A percentile compares a stretch with the other conserved stretches of the same genome.
These are phyloP conservation scores for Oreochromis grahami DNA, from an alignment of 2,797 vertebrate species.

Conservation along the genomic window DNA sequence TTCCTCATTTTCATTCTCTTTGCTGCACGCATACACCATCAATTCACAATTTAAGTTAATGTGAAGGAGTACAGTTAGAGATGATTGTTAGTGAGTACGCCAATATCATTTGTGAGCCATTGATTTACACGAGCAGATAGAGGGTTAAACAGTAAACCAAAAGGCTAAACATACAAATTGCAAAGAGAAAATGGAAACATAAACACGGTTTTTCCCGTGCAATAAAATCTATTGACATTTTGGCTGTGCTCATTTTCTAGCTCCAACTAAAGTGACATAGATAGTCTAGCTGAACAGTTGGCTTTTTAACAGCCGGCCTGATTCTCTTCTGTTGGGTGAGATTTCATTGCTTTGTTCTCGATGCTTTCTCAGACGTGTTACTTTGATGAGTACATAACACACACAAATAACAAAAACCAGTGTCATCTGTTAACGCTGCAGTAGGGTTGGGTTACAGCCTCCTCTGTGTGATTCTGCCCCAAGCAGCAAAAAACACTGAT, in stretches of 20 bases:
- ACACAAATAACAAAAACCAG: not conserved
- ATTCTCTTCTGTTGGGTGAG: not conserved
- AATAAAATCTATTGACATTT: not conserved
- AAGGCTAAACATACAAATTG: not conserved
- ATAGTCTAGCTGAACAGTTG: not conserved
- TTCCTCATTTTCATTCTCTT: not conserved
- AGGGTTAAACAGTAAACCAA: not conserved
- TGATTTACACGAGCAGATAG: not conserved
- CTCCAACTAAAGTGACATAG: not conserved
- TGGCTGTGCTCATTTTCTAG: not conserved
- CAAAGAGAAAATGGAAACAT: not conserved
- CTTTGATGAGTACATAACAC: not conserved
- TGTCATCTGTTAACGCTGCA: not conserved
- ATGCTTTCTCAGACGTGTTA: not conserved
- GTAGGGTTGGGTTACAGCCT: not conserved
- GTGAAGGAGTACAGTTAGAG: not conserved
- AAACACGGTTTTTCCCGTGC: fast-evolving
- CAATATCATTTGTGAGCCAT: not conserved
- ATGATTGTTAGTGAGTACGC: fast-evolving
- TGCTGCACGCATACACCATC: not conserved
- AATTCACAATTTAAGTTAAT: not conserved
- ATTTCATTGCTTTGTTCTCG: not conserved
- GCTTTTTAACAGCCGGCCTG: not conserved
- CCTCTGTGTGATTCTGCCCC: not conserved
- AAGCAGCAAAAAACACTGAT: not conserved